Base-by-base conservation (phyloP, 2,888 invertebrate genomes). In the Auanema sp. region DNA sequence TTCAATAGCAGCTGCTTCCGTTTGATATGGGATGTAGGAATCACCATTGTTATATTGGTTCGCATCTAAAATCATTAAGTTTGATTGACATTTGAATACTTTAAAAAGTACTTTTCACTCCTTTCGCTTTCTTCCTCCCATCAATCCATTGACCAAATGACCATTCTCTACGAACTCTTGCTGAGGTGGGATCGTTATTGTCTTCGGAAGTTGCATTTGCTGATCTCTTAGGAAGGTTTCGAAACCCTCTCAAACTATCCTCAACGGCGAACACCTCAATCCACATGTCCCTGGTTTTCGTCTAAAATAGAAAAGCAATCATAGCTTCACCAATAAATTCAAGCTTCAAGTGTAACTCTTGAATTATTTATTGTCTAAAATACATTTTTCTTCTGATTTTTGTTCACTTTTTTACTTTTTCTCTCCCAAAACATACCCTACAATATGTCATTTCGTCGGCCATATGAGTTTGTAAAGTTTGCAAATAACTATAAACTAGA, bases 401-500 rank as follows among this genome's bases (percentile, higher is more conserved):
- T 16, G 47, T 47, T 47, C 47, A 47, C 16, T 18, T 21, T 18
- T 47, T 5, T 47, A 21, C 16, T 21, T 47, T 18, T 21, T 47
- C 47, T 5, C 47, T 21, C 2, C 51, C 14, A 12, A 18, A 16
- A 21, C 56, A n/a, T 50, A 72, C 76, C 73, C 82, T 80, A 75
- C 83, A 83, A 67, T 77, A 81, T 63, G 79, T 77, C 51, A 80
- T 77, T 62, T 83, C 83, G 51, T 69, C 66, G 11, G 72, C 64
- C 62, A 83, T 67, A 43, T 83, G 83, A 55, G 71, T 70, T 64
- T 83, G 82, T 52, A 83, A 75, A 41, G 65, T 68, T 63, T 80
- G 80, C 11, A 81, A 78, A 62, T 83, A 79, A 63, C 64, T 78
- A 71, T 81, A 81, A 16, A 83, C 72, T 63, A 83, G 66, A 41